Conservation (phyloP, 1,140 invertebrate species). For the Lepidotrigona ventralis region DNA sequence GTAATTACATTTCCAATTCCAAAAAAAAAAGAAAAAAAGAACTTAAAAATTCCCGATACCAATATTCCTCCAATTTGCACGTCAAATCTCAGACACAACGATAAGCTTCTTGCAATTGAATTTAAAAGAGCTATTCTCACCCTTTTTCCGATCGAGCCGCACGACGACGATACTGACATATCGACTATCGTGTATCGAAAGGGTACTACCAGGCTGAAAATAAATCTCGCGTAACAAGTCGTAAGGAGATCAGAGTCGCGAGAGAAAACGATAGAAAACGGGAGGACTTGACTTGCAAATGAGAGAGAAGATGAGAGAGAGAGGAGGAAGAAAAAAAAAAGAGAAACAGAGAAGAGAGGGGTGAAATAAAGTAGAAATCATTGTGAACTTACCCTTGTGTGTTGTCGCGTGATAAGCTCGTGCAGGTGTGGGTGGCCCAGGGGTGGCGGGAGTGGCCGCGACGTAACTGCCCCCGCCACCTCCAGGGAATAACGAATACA, state of each 20-base stretch:
- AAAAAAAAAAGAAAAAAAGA: not conserved
- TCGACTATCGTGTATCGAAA: not conserved
- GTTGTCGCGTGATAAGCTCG: slow-evolving; percentile 81
- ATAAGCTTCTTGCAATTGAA: not conserved
- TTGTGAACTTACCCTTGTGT: slow-evolving; percentile 79
- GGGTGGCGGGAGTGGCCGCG: slow-evolving; percentile 78
- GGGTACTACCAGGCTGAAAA: slow-evolving; percentile 9
- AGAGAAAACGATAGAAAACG: slow-evolving; percentile 2
- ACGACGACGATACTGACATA: not conserved
- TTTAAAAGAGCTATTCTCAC: not conserved
- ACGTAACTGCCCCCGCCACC: slow-evolving; percentile 76
- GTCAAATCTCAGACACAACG: not conserved
- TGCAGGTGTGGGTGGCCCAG: slow-evolving; percentile 77
- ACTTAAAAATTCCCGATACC: not conserved
- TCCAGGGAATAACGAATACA: slow-evolving; percentile 82
- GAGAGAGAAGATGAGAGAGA: too few relatives aligned
- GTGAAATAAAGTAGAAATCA: slow-evolving; percentile 19
- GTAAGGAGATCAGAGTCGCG: not conserved
- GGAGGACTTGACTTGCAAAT: not conserved
- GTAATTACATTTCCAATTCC: not conserved
- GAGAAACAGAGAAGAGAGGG: not conserved
- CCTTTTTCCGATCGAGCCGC: not conserved
- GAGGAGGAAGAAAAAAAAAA: not conserved
- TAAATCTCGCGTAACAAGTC: not conserved
- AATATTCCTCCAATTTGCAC: not conserved